phyloP scores from a whole-genome alignment of 2,797 vertebrate species.

The Myotis findleyi region DNA sequence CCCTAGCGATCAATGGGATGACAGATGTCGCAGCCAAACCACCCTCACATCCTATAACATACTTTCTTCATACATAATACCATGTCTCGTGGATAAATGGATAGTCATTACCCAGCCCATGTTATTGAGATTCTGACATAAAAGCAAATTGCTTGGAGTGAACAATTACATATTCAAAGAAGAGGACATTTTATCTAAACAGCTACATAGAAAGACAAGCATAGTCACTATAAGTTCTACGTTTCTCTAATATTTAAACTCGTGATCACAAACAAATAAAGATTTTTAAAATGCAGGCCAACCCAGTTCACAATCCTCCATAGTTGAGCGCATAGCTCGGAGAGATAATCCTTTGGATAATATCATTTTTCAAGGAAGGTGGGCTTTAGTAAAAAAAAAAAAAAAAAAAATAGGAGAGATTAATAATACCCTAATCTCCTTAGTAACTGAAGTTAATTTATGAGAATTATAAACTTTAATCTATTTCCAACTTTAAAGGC shows the following conservation, averaged over 20 bases:
- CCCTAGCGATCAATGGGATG: background rate
- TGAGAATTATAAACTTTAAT: conserved; percentile 77
- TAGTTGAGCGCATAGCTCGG: conserved; percentile 6
- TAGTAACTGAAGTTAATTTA: conserved; percentile 78
- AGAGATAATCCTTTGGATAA: conserved; percentile 66
- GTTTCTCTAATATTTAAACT: conserved; percentile 26
- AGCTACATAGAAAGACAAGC: background rate
- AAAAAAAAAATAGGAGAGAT: conserved; percentile 55
- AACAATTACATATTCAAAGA: conserved; percentile 24
- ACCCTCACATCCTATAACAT: background rate
- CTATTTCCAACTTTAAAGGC: conserved; percentile 75
- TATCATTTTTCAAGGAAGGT: conserved; percentile 69
- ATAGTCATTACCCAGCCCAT: background rate
- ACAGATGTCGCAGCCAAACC: background rate
- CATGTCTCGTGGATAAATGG: background rate
- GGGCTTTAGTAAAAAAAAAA: conserved; percentile 28
- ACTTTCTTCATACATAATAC: conserved; percentile 9
- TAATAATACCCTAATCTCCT: conserved; percentile 76
- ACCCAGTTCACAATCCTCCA: background rate
- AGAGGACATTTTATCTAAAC: background rate
- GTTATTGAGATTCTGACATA: background rate
- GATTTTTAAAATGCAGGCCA: conserved; percentile 4
- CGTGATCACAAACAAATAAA: conserved; percentile 21
- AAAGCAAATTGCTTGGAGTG: conserved; percentile 15
- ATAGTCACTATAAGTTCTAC: background rate